Percentiles rank a stretch among this genome's conserved stretches.
Evolutionary conservation across 1,140 invertebrate species (phyloP).

Genomic region (Sipha flava): DNA sequence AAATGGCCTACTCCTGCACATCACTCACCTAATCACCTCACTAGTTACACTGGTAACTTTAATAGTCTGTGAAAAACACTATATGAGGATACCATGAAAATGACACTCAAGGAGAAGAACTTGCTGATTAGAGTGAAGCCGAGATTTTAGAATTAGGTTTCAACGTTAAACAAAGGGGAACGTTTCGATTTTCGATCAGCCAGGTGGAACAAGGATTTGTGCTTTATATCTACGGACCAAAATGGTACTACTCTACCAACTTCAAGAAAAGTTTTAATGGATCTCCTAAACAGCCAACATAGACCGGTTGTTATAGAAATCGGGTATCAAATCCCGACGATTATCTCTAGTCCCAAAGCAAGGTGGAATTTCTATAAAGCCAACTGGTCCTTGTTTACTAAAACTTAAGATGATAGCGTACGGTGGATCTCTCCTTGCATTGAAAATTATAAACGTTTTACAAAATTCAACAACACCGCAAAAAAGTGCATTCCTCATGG

Average conservation of each 20-base stretch:
- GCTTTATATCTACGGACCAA: conserved; percentile 14
- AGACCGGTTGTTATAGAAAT: conserved; percentile 10
- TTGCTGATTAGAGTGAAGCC: conserved; percentile 22
- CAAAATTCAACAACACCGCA: neutral
- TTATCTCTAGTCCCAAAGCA: conserved; percentile 3
- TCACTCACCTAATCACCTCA: neutral
- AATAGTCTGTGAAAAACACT: conserved; percentile 25
- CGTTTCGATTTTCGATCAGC: conserved; percentile 33
- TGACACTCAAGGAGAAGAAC: neutral
- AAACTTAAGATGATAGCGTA: neutral
- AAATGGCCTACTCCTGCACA: neutral
- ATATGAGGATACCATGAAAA: conserved; percentile 26
- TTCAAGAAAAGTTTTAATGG: neutral
- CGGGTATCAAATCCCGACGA: conserved; percentile 5
- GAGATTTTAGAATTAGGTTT: conserved; percentile 38
- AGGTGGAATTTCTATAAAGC: conserved; percentile 28
- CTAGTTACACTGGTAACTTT: conserved; percentile 12
- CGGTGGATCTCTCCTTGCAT: conserved; percentile 18
- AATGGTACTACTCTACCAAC: neutral
- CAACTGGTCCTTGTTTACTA: conserved; percentile 2
- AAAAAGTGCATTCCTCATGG: conserved; percentile 31
- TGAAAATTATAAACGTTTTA: conserved; percentile 28
- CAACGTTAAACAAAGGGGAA: conserved; percentile 27
- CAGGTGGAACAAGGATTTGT: conserved; percentile 15
- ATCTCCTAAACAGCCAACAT: conserved; percentile 23